These are phyloP conservation scores for Andrena chrysosceles DNA, from an alignment of 2,888 invertebrate genomes.

Conservation along the genomic window DNA sequence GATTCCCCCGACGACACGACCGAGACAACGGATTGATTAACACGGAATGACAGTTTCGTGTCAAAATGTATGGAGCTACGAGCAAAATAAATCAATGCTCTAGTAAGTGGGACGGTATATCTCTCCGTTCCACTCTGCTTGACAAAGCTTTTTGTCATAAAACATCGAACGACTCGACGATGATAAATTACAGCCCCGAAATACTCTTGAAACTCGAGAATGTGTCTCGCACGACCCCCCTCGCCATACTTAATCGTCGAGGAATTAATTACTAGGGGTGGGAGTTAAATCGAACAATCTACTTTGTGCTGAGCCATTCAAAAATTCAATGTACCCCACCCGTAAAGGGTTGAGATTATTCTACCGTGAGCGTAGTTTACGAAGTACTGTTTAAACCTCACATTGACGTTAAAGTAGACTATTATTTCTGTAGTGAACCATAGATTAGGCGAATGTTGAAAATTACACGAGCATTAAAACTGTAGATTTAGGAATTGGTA, in stretches of 20 bases:
- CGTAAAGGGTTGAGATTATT: not conserved
- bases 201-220: conserved; percentile 17
- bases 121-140: conserved; percentile 31
- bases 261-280: conserved; percentile 18
- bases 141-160: conserved; percentile 41
- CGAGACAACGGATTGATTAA: conserved; percentile 35
- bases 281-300: not conserved
- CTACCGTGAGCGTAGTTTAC: not conserved
- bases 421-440: not conserved
- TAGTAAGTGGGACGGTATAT: conserved; percentile 33
- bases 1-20: conserved; percentile 12
- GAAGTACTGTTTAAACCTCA: not conserved
- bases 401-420: not conserved
- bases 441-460: no score
- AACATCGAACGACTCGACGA: conserved; percentile 23
- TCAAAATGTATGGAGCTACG: conserved; percentile 41
- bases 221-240: not conserved
- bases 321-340: not conserved
- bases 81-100: conserved; percentile 48
- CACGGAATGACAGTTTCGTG: conserved; percentile 47
- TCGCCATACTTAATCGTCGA: conserved; percentile 29
- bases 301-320: not conserved
- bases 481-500: no score
- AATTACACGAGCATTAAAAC: no score
- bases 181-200: conserved; percentile 45